These are phyloP conservation scores for Empidonax alnorum DNA, from an alignment of 2,113 vertebrate species.

Conservation along the genomic window DNA sequence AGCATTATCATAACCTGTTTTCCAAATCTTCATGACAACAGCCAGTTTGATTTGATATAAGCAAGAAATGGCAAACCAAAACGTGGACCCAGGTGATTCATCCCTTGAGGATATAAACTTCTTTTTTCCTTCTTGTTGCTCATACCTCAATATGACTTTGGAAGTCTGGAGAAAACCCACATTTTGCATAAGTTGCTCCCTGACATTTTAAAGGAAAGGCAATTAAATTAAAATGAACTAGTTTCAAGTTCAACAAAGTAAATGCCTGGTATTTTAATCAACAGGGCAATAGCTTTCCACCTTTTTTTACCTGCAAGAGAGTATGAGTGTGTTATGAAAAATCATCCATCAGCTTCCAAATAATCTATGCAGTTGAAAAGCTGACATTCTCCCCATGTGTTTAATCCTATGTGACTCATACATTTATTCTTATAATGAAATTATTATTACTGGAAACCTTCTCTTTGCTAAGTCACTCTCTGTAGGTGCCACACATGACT, in stretches of 20 bases:
- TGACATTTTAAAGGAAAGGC: not conserved
- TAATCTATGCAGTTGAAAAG: not conserved
- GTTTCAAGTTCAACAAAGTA: not conserved
- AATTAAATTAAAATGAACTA: not conserved
- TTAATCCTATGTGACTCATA: constrained; percentile 44
- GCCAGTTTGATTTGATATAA: not conserved
- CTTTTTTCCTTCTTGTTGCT: not conserved
- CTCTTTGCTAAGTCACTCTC: constrained; percentile 7
- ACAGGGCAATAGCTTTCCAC: not conserved
- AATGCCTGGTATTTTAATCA: constrained; percentile 9
- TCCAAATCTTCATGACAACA: not conserved
- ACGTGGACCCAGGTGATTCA: not conserved
- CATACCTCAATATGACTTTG: not conserved
- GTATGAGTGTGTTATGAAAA: not conserved
- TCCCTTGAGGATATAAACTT: not conserved
- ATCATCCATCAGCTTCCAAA: constrained; percentile 50
- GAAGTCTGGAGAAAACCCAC: not conserved
- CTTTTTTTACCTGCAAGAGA: not conserved
- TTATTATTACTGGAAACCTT: constrained; percentile 43
- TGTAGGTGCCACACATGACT: constrained; percentile 46
- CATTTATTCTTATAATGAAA: constrained; percentile 23
- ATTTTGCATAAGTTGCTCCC: not conserved
- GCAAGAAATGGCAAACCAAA: not conserved
- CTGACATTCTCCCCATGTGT: constrained; percentile 31
- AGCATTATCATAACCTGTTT: not conserved